Evolutionary conservation across 2,888 invertebrate genomes (phyloP).

Genomic region (Clusia tigrina): DNA sequence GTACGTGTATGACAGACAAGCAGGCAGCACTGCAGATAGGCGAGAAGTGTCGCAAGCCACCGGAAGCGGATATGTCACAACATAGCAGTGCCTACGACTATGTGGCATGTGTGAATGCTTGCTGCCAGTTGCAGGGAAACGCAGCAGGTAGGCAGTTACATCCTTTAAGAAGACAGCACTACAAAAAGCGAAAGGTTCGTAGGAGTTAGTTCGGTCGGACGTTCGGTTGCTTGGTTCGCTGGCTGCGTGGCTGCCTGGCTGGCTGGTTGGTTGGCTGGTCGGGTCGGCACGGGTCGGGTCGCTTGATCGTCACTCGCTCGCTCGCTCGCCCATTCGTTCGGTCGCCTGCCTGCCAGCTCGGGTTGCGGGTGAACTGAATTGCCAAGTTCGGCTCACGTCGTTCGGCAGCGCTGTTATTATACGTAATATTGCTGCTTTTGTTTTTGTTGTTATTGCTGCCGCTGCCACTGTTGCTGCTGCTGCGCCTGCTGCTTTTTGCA

Average conservation of each 20-base stretch:
- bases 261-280: neutral
- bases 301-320: neutral
- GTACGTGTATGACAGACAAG: conserved; percentile 32
- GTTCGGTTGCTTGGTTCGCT: neutral
- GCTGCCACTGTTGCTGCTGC: neutral
- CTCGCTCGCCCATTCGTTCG: neutral
- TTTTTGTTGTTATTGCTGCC: neutral
- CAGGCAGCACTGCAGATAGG: conserved; percentile 23
- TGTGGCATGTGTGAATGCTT: too few relatives aligned
- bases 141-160: neutral
- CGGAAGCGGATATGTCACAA: conserved; percentile 37
- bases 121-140: neutral
- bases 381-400: neutral
- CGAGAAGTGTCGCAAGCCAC: conserved; percentile 5
- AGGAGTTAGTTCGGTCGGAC: conserved; percentile 9
- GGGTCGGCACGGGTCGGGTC: too few relatives aligned
- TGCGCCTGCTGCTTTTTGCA: neutral
- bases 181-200: neutral
- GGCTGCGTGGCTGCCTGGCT: neutral
- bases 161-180: too few relatives aligned
- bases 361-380: conserved; percentile 4
- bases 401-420: neutral
- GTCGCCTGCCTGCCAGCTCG: conserved; percentile 14
- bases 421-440: neutral
- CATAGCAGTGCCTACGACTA: neutral